phyloP scores from a whole-genome alignment of 2,113 vertebrate genomes.

The Hucho hucho region DNA sequence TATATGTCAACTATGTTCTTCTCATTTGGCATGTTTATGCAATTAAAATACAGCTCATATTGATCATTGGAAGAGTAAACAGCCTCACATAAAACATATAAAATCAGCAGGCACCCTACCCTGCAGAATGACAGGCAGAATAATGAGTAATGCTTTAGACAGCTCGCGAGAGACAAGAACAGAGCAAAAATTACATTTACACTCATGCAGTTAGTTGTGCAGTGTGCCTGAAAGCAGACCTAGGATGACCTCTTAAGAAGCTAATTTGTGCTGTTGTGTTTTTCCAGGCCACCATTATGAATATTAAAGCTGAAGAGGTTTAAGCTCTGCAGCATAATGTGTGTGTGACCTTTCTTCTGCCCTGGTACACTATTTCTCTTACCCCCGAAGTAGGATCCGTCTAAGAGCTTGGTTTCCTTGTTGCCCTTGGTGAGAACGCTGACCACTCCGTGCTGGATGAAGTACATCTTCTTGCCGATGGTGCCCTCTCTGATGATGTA shows the following conservation, averaged over 20 bases:
- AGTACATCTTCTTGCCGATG: conserved; percentile 98
- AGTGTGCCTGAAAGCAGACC: conserved; percentile 25
- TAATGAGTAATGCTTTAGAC: background rate
- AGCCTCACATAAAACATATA: background rate
- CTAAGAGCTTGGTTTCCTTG: conserved; percentile 97
- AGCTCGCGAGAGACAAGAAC: conserved; percentile 36
- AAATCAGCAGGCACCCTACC: background rate
- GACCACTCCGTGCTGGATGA: conserved; percentile 96
- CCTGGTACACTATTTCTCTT: conserved; percentile 38
- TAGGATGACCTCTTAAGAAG: conserved; percentile 25
- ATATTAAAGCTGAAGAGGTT: conserved; percentile 47
- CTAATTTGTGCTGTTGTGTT: conserved; percentile 28
- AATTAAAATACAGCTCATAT: background rate
- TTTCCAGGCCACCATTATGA: conserved; percentile 44
- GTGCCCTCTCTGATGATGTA: conserved; percentile 97
- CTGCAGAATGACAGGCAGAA: background rate
- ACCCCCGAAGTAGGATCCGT: conserved; percentile 98
- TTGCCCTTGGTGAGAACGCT: conserved; percentile 95
- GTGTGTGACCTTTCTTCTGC: conserved; percentile 47
- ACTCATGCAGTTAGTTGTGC: background rate
- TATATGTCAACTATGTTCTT: background rate
- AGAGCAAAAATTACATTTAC: conserved; percentile 21
- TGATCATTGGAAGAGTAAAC: background rate
- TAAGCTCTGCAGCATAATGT: conserved; percentile 30
- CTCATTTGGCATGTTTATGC: background rate